Conservation (phyloP, 2,888 invertebrate genomes). For the Torymus auratus region DNA sequence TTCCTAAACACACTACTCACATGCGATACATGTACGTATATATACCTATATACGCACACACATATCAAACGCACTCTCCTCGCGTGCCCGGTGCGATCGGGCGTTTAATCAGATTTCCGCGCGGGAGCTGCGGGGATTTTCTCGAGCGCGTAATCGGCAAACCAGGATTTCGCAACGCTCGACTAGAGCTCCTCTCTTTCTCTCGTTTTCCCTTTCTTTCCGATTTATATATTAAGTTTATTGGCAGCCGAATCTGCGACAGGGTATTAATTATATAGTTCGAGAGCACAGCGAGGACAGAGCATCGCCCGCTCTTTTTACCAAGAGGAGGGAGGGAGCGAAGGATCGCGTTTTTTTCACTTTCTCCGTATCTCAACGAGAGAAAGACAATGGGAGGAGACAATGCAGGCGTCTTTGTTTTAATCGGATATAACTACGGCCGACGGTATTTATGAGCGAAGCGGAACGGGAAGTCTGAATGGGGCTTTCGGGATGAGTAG, state of each 20-base stretch:
- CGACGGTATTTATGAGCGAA: conserved; percentile 1
- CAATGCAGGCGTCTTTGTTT: too few species aligned
- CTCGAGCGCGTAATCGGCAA: conserved; percentile 59
- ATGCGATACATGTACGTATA: neutral
- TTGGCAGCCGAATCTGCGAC: neutral
- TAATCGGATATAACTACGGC: neutral
- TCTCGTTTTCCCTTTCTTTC: conserved; percentile 33
- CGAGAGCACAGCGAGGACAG: too few species aligned
- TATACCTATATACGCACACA: neutral
- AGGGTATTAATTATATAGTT: conserved; percentile 7
- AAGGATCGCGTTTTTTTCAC: too few species aligned
- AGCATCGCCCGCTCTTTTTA: too few species aligned
- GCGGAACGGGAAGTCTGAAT: neutral
- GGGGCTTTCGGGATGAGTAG: too few species aligned
- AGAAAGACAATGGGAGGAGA: too few species aligned
- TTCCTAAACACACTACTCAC: neutral
- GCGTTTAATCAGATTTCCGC: conserved; percentile 60
- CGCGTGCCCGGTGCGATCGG: conserved; percentile 53
- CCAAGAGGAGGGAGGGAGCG: too few species aligned
- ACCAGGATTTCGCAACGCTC: conserved; percentile 59
- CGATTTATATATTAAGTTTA: neutral
- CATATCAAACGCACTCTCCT: too few species aligned
- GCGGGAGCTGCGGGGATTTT: conserved; percentile 44
- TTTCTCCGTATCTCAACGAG: too few species aligned
- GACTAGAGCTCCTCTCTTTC: conserved; percentile 29